These are phyloP conservation scores for Copsychus sechellarum DNA, from an alignment of 2,113 vertebrate species.

Conservation along the genomic window DNA sequence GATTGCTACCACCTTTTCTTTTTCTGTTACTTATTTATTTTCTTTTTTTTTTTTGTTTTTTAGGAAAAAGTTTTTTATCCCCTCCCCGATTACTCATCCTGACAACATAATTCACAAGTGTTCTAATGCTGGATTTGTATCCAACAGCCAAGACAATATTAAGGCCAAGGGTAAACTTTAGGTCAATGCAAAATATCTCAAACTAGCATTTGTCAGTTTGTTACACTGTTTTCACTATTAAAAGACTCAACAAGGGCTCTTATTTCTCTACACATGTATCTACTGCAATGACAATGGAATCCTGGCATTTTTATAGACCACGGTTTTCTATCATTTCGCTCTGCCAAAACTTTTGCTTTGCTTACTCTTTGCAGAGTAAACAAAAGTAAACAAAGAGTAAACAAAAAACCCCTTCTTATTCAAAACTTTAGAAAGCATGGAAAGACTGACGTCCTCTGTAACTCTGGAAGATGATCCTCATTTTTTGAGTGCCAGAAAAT, in stretches of 20 bases:
- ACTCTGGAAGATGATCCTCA: background rate
- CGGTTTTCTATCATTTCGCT: background rate
- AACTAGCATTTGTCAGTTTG: background rate
- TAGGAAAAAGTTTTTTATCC: background rate
- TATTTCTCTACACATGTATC: background rate
- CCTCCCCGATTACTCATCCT: background rate
- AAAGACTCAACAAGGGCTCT: background rate
- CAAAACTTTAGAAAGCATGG: background rate
- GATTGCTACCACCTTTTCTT: background rate
- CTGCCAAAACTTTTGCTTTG: background rate
- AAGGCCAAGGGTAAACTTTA: background rate
- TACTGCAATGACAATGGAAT: background rate
- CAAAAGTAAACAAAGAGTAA: too few species aligned
- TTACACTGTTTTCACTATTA: background rate
- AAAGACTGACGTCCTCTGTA: background rate
- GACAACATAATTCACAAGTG: background rate
- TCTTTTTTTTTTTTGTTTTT: background rate
- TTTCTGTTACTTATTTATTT: background rate
- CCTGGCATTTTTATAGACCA: background rate
- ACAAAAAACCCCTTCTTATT: background rate
- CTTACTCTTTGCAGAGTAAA: background rate
- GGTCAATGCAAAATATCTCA: background rate
- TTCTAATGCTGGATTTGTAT: background rate
- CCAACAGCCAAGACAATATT: background rate
- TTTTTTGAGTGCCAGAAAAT: background rate